phyloP scores from a whole-genome alignment of 2,113 vertebrate species.

The Oncorhynchus nerka region DNA sequence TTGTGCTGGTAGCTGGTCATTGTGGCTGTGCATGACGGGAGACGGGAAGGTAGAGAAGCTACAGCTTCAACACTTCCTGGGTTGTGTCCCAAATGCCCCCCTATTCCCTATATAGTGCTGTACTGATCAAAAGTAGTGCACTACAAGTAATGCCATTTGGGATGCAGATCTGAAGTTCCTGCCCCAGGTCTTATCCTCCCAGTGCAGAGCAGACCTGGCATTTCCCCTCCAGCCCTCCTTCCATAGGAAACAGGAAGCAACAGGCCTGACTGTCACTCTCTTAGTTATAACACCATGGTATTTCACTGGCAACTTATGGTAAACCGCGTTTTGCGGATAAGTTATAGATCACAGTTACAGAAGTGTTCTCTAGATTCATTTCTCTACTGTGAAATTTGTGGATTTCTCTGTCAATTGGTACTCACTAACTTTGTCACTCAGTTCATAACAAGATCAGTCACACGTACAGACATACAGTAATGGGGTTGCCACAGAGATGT shows the following conservation, averaged over 20 bases:
- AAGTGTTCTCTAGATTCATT: too few relatives aligned
- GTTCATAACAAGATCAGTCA: not conserved
- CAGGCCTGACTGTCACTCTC: constrained; percentile 28
- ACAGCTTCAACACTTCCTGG: too few relatives aligned
- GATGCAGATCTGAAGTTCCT: constrained; percentile 45
- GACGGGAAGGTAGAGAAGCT: too few relatives aligned
- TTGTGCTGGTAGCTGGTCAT: constrained; percentile 16
- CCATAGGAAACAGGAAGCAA: constrained; percentile 69
- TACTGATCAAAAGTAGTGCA: too few relatives aligned
- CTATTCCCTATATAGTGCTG: too few relatives aligned
- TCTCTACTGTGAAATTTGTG: too few relatives aligned
- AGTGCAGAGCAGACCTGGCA: constrained; percentile 57
- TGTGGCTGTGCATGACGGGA: constrained; percentile 42
- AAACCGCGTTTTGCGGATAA: too few relatives aligned
- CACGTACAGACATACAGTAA: not conserved
- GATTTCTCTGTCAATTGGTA: not conserved
- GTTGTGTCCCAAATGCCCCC: too few relatives aligned
- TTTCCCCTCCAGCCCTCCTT: constrained; percentile 60
- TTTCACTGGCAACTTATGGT: too few relatives aligned
- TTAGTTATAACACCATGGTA: too few relatives aligned
- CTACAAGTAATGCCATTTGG: too few relatives aligned
- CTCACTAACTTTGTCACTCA: not conserved
- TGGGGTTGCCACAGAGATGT: constrained; percentile 41
- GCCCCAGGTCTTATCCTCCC: constrained; percentile 57
- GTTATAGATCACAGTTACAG: too few relatives aligned